These are phyloP conservation scores for Ceratina calcarata DNA, from an alignment of 1,140 invertebrate species.

Conservation along the genomic window DNA sequence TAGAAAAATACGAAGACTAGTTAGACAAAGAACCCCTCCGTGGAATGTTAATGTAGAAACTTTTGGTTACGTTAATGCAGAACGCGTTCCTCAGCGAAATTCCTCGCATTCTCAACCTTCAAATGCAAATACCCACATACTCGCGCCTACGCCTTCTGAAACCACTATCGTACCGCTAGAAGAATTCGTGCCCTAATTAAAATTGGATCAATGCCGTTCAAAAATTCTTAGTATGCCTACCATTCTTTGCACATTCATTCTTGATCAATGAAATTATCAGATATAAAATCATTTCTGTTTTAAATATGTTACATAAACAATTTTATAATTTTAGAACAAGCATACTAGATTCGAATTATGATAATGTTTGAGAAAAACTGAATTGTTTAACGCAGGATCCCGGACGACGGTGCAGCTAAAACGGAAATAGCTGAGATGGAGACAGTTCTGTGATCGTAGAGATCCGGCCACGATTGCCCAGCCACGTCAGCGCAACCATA, in stretches of 20 bases:
- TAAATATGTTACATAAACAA: too few species aligned
- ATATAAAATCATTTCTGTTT: too few species aligned
- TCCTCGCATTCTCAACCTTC: background rate
- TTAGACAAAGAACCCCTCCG: background rate
- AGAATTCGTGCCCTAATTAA: too few species aligned
- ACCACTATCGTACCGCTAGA: too few species aligned
- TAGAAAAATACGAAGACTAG: constrained; percentile 9
- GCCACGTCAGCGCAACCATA: constrained; percentile 17
- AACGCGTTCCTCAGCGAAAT: background rate
- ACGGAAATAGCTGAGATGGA: constrained; percentile 92
- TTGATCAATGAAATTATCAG: too few species aligned
- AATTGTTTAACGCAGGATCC: constrained; percentile 59
- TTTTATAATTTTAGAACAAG: too few species aligned
- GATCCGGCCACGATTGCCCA: constrained; percentile 51
- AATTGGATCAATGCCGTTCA: too few species aligned
- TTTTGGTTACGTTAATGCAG: background rate
- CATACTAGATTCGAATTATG: background rate
- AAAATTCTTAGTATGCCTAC: too few species aligned
- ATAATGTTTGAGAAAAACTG: background rate
- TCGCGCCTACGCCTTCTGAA: too few species aligned
- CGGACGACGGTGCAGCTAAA: constrained; percentile 78
- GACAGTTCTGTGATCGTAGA: constrained; percentile 89
- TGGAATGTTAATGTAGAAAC: background rate
- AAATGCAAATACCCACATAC: background rate
- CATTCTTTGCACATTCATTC: too few species aligned